Conservation (phyloP, 2,113 vertebrate species). For the Odontophorus gujanensis region DNA sequence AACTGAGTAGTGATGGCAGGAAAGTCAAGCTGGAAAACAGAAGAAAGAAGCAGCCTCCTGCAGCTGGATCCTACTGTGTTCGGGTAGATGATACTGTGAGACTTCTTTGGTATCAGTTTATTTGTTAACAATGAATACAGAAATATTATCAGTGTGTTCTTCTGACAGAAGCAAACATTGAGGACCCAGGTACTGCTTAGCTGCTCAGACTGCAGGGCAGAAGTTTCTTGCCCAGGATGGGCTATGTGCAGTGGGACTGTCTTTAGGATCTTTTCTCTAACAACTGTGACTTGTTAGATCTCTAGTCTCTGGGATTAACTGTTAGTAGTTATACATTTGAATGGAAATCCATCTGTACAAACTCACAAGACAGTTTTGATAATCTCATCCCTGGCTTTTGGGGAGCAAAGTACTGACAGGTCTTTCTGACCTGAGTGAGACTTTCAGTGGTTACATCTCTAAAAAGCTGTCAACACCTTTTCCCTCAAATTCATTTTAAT, state of each 20-base stretch:
- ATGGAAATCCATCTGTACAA: background rate
- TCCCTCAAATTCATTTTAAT: conserved; percentile 3
- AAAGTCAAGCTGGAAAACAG: background rate
- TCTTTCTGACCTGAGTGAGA: background rate
- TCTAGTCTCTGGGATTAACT: background rate
- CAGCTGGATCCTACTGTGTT: background rate
- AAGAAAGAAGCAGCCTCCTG: background rate
- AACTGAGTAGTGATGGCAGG: background rate
- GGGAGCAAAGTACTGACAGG: too few species aligned
- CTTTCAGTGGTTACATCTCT: background rate
- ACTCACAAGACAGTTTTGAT: background rate
- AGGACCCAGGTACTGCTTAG: background rate
- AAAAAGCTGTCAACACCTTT: background rate
- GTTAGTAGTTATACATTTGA: too few species aligned
- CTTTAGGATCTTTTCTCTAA: background rate
- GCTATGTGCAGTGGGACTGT: too few species aligned
- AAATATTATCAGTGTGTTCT: background rate
- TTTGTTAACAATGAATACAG: background rate
- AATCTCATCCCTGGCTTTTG: background rate
- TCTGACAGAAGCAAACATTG: background rate
- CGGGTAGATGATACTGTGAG: too few species aligned
- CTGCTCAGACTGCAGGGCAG: background rate
- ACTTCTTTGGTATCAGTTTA: too few species aligned
- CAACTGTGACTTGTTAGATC: background rate
- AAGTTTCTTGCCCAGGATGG: background rate